Conservation (phyloP, 2,113 vertebrate species). For the Sinosuthora webbiana region DNA sequence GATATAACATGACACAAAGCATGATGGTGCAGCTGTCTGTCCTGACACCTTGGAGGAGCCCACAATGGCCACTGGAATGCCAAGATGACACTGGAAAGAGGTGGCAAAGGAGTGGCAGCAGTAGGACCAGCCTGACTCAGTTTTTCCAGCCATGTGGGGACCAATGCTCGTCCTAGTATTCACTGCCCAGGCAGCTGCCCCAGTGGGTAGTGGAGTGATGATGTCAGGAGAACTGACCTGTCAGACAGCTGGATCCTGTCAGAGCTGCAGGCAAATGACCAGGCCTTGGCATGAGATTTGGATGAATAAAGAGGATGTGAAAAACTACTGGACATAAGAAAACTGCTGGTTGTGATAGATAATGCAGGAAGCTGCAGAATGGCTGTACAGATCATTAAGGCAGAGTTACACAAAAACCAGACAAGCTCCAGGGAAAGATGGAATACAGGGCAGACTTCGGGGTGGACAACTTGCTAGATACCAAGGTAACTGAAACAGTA, state of each 20-base stretch:
- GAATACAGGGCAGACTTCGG: not conserved
- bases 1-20: fast-evolving
- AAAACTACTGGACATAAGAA: not conserved
- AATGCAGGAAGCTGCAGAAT: not conserved
- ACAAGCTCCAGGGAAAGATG: not conserved
- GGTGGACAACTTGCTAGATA: not conserved
- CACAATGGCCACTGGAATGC: not conserved
- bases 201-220: fast-evolving
- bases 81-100: not conserved
- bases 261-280: not conserved
- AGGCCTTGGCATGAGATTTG: not conserved
- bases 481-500: fast-evolving
- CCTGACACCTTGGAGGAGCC: not conserved
- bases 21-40: not conserved
- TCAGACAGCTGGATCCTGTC: not conserved
- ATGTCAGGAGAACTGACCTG: fast-evolving
- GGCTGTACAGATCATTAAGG: not conserved
- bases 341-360: not conserved
- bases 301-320: not conserved
- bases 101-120: fast-evolving
- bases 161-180: not conserved
- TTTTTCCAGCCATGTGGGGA: not conserved
- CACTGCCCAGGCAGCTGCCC: not conserved
- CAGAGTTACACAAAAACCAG: not conserved
- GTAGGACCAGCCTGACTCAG: not conserved